A percentile compares a stretch with the other conserved stretches of the same genome.
Conservation (phyloP, 2,888 invertebrate species). For the Horisme vitalbata region DNA sequence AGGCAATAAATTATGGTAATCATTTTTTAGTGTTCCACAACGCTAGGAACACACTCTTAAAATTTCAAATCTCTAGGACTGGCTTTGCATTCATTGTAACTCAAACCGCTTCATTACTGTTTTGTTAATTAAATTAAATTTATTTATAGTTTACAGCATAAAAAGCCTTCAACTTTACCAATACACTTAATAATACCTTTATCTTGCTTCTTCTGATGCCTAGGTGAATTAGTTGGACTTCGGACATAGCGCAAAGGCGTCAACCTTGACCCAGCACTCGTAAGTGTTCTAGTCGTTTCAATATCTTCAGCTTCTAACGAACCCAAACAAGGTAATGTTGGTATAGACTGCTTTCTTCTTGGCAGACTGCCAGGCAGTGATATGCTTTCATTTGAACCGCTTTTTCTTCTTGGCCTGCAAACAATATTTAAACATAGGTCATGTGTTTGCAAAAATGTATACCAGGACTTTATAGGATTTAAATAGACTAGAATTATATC, state of each 20-base stretch:
- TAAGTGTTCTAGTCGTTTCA: conserved; percentile 72
- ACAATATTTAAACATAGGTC: conserved; percentile 25
- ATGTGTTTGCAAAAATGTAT: no score
- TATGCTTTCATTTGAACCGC: conserved; percentile 83
- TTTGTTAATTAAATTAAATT: no score
- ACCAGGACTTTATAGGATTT: no score
- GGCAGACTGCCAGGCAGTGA: conserved; percentile 85
- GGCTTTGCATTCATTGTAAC: no score
- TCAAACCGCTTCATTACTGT: no score
- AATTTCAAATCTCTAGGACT: no score
- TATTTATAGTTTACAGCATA: no score
- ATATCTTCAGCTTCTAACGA: conserved; percentile 79
- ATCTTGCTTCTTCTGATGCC: conserved; percentile 73
- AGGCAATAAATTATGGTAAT: no score
- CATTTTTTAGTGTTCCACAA: no score
- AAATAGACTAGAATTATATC: not conserved
- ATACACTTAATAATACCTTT: no score
- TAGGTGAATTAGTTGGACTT: conserved; percentile 79
- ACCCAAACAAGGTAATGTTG: conserved; percentile 72
- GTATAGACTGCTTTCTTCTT: conserved; percentile 83
- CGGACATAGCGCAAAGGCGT: conserved; percentile 74
- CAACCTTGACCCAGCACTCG: conserved; percentile 73
- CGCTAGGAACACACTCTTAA: no score
- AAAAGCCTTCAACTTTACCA: no score
- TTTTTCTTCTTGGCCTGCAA: conserved; percentile 71